These are phyloP conservation scores for Verasper variegatus DNA, from an alignment of 2,113 vertebrate species.

Conservation along the genomic window DNA sequence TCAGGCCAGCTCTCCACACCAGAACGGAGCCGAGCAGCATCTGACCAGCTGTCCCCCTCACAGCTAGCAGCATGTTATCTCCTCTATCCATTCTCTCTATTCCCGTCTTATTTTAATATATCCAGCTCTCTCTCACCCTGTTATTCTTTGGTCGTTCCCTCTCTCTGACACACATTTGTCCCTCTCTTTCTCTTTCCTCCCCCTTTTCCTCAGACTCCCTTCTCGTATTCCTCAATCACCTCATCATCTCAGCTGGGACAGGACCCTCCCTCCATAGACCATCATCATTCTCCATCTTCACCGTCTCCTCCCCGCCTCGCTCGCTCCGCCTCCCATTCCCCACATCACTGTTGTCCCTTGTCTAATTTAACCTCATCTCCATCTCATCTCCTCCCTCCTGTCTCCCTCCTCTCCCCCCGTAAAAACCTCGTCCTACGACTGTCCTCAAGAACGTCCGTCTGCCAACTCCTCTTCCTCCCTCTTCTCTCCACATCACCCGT, in stretches of 20 bases:
- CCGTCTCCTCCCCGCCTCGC: neutral
- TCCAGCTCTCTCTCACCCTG: neutral
- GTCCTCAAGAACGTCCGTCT: slow-evolving; percentile 16
- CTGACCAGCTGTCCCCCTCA: slow-evolving; percentile 75
- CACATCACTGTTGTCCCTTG: slow-evolving; percentile 18
- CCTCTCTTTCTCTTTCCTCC: neutral
- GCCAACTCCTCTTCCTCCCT: neutral
- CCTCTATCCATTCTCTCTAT: slow-evolving; percentile 48
- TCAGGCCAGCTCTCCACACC: slow-evolving; percentile 72
- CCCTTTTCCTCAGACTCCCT: neutral
- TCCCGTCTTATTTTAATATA: slow-evolving; percentile 10
- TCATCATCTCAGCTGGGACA: neutral
- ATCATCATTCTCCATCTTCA: neutral
- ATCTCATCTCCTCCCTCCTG: slow-evolving; percentile 27
- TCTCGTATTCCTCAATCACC: neutral
- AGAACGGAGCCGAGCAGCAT: slow-evolving; percentile 62
- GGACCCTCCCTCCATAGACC: neutral
- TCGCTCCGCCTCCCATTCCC: neutral
- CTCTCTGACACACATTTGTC: neutral
- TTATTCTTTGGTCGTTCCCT: neutral
- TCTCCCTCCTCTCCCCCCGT: slow-evolving; percentile 6
- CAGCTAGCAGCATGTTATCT: slow-evolving; percentile 69
- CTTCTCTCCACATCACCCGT: neutral
- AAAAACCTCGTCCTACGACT: slow-evolving; percentile 16
- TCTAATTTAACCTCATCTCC: slow-evolving; percentile 24